Evolutionary conservation across 1,140 invertebrate species (phyloP).

Genomic region (Steinernema feltiae): DNA sequence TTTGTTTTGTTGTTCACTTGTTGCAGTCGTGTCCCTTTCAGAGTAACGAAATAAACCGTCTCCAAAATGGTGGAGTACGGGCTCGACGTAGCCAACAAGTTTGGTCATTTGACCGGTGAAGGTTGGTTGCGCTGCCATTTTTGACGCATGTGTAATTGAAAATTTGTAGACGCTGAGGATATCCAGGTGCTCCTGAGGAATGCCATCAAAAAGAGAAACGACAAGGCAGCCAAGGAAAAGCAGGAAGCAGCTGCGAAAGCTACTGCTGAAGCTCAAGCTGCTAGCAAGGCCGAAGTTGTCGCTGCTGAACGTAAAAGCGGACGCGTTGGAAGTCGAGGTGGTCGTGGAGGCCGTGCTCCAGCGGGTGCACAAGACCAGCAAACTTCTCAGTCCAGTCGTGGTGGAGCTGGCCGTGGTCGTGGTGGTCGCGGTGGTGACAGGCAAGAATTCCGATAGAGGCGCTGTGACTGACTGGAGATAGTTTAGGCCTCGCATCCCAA

Average conservation of each 20-base stretch:
- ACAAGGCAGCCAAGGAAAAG: background rate
- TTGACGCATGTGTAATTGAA: background rate
- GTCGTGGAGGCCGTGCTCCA: background rate
- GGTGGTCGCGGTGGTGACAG: background rate
- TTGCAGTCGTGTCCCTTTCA: no score
- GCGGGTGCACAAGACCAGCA: background rate
- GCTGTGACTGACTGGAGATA: background rate
- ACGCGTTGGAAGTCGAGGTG: background rate
- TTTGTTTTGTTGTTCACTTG: no score
- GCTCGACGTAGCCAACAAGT: background rate
- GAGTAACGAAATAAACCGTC: no score
- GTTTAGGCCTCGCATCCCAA: background rate
- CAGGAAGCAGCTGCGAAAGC: background rate
- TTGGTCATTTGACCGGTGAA: background rate
- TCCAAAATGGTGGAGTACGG: background rate
- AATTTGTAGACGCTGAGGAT: background rate
- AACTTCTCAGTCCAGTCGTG: background rate
- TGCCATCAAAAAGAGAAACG: background rate
- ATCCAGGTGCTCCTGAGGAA: background rate
- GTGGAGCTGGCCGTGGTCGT: no score
- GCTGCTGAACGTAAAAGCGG: background rate
- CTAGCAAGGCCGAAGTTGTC: background rate
- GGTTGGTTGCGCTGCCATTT: background rate
- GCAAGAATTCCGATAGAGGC: background rate
- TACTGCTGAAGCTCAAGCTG: background rate